phyloP scores from a whole-genome alignment of 2,888 invertebrate genomes.

The Chloroclysta siterata region DNA sequence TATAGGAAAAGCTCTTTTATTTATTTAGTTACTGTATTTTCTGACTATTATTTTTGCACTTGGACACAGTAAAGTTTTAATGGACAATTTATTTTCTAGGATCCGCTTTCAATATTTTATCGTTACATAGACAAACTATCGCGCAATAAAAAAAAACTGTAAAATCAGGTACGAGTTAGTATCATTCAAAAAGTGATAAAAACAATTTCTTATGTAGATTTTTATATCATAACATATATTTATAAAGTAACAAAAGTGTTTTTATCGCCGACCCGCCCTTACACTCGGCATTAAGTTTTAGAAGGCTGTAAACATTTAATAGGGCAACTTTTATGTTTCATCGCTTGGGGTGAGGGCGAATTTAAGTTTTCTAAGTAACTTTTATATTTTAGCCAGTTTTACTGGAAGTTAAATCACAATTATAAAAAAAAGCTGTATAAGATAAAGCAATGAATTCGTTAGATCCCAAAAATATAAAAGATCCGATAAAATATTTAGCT shows the following conservation, averaged over 20 bases:
- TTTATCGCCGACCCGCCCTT: slow-evolving; percentile 51
- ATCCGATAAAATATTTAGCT: too few relatives aligned
- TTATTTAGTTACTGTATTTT: not conserved
- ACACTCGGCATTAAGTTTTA: slow-evolving; percentile 57
- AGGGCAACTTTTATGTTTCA: slow-evolving; percentile 75
- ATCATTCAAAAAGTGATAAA: slow-evolving; percentile 42
- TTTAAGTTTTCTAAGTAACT: slow-evolving; percentile 43
- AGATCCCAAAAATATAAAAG: too few relatives aligned
- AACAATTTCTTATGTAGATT: slow-evolving; percentile 43
- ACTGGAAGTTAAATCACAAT: slow-evolving; percentile 12
- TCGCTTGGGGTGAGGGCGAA: slow-evolving; percentile 48
- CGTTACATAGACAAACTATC: slow-evolving; percentile 23
- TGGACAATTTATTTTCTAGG: slow-evolving; percentile 12
- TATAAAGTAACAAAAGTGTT: slow-evolving; percentile 52
- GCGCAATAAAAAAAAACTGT: slow-evolving; percentile 29
- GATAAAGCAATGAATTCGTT: too few relatives aligned
- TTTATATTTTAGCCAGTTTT: slow-evolving; percentile 24
- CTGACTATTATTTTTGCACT: not conserved
- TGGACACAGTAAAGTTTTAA: not conserved
- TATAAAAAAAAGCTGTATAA: not conserved
- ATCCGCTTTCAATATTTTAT: not conserved
- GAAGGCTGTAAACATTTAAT: slow-evolving; percentile 76
- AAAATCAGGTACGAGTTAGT: slow-evolving; percentile 35
- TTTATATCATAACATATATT: slow-evolving; percentile 46
- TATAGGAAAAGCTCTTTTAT: not conserved